Evolutionary conservation across 2,113 vertebrate species (phyloP), one percentile per base, ranked within the genome.

Genomic region (Bubo bubo): DNA sequence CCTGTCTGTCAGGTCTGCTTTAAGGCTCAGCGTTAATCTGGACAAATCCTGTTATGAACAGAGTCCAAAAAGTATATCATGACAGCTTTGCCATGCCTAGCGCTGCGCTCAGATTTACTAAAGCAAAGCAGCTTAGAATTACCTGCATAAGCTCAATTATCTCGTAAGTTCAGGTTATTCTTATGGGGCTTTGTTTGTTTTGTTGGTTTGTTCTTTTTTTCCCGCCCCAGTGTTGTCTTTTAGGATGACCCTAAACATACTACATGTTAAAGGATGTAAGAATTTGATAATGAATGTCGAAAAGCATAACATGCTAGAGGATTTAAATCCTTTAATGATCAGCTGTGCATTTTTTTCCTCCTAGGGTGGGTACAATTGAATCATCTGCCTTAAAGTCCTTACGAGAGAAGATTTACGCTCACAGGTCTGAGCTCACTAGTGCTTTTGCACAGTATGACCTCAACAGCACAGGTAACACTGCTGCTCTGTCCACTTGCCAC

Each of bases 391-490:
- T 99, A 14, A 98, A 97, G 77, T 98, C 98, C 76, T 96, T 99
- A 92, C 98, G 98, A 96, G 99, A 99, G 96, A 99, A 98, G 97
- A 98, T 99, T 71, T 99, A 99, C 85, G 89, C 98, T 50, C 98
- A 98, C 95, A 99, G 98, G 95, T 98, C 98, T 41, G 98, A 99
- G 87, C 99, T 99, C 50, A 98, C 98, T 74, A 79, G 60, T 34
- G 98, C 98, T 88, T 99, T 99, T 95, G 97, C 97, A 90, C 97
- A 98, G 76, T 97, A 98, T 4, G 99, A 99, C 93, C 34, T 50
- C 50, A 97, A 93, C 9, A 90, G 96, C 91, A 98, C 98, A 90
- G 99, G 99, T 99, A 97, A 95, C 39, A 22, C 39, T 58, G 58
- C 49, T 39, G 34, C 21, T 59, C 76, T 50, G 23, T 47, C 35